Base-by-base conservation (phyloP, 1,140 invertebrate genomes). In the Eumaeus atala region DNA sequence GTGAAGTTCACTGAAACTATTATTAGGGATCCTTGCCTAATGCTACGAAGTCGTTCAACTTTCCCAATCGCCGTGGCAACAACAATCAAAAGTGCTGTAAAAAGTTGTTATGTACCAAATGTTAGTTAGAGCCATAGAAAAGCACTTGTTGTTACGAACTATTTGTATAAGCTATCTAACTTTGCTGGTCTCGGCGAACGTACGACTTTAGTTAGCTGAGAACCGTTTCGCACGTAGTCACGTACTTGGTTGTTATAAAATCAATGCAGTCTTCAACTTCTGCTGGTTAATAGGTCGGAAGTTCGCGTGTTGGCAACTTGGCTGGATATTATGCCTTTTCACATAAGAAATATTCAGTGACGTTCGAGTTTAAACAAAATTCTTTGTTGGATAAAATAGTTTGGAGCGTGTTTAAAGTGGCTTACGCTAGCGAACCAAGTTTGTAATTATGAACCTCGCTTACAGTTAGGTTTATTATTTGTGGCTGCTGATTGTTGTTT, bases 151-250 rank as follows among this genome's bases (percentile, higher is more conserved):
- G 62, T 69, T 74, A 51, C 64, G 57, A 75, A 75, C 62, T 75
- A 70, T 66, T 75, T 72, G 69, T 64, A 61, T 70, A 72, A 67
- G 61, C 64, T 69, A 74, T 73, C 67, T 65, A 72, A 76, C 54
- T 76, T 76, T 66, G 54, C 47, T 62, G 53, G 58, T 56, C 56
- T 62, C 59, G 51, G 49, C 62, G 62, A 61, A 61, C 61, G 54
- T 61, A n/a, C n/a, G n/a, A n/a, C 53, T 59, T 64, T 64, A 54
- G 61, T 59, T 58, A 54, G 51, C 57, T 37, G 21, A 51, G 38
- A 44, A 54, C 51, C 12, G 49, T 37, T 44, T 51, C 53, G 50
- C 59, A 61, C 35, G 55, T 49, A 49, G 35, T 58, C 59, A 61
- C 35, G 55, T 49, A 49, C 40, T 58, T 47, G 37, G 18, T 12